phyloP scores from a whole-genome alignment of 2,113 vertebrate genomes.

The Benitochromis conjunctus region DNA sequence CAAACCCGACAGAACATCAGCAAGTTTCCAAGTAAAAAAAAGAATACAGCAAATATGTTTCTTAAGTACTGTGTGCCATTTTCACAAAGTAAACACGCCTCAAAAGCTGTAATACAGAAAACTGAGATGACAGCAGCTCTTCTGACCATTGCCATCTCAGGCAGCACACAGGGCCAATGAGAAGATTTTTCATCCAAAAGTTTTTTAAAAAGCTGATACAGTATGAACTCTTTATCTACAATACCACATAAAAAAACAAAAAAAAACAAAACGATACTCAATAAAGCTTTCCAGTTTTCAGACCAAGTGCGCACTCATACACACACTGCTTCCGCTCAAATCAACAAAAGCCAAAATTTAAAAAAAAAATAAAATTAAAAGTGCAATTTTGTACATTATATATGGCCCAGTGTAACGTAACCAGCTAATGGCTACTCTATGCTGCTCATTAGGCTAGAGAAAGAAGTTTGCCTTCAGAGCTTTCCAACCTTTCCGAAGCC shows the following conservation, averaged over 20 bases:
- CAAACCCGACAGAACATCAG: background rate
- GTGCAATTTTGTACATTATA: slow-evolving; percentile 61
- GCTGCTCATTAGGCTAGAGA: background rate
- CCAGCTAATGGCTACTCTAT: slow-evolving; percentile 44
- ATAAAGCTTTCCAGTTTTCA: slow-evolving; percentile 58
- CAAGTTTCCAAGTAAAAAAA: background rate
- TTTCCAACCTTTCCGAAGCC: background rate
- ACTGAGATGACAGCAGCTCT: slow-evolving; percentile 25
- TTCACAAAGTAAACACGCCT: slow-evolving; percentile 23
- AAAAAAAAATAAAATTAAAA: slow-evolving; percentile 44
- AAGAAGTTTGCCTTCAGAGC: background rate
- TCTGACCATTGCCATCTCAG: background rate
- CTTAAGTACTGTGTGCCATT: slow-evolving; percentile 3
- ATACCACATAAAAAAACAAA: background rate
- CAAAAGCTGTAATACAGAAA: slow-evolving; percentile 23
- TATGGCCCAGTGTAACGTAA: slow-evolving; percentile 71
- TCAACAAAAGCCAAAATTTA: slow-evolving; percentile 5
- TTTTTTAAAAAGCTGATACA: background rate
- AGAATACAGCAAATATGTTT: slow-evolving; percentile 27
- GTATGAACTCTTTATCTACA: slow-evolving; percentile 23
- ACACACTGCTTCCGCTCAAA: background rate
- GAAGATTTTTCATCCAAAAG: background rate
- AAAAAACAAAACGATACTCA: background rate
- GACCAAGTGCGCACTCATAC: slow-evolving; percentile 48
- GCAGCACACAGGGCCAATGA: background rate